Evolutionary conservation across 2,113 vertebrate species (phyloP).

Genomic region (Cyphomyrus discorhynchus): DNA sequence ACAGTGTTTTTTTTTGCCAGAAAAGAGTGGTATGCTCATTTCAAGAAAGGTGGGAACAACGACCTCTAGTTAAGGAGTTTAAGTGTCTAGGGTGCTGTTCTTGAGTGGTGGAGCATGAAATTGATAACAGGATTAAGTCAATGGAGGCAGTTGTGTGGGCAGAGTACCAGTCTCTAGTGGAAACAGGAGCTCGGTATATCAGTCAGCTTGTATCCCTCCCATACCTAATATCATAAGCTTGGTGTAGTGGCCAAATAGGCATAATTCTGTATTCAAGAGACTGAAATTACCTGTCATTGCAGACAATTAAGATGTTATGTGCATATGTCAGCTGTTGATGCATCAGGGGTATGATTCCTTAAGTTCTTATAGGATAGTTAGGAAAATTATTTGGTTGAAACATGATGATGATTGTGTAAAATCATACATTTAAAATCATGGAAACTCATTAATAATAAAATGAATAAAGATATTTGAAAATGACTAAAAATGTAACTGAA

Average conservation of each 20-base stretch:
- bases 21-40: not conserved
- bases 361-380: not conserved
- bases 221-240: not conserved
- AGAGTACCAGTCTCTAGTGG: not conserved
- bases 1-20: not conserved
- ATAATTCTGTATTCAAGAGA: not conserved
- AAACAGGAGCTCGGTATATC: not conserved
- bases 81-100: not conserved
- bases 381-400: not conserved
- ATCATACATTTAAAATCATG: not conserved
- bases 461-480: not conserved
- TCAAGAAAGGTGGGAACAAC: not conserved
- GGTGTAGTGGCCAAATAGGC: not conserved
- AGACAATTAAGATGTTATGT: not conserved
- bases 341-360: not conserved
- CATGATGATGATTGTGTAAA: not conserved
- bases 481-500: not conserved
- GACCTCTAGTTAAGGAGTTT: not conserved
- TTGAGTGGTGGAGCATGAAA: slow-evolving; percentile 1
- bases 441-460: not conserved
- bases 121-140: not conserved
- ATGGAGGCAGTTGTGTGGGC: not conserved
- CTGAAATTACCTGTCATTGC: not conserved
- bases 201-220: not conserved
- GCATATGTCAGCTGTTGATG: not conserved